Evolutionary conservation across 2,113 vertebrate species (phyloP).

Genomic region (Nettapus auritus): DNA sequence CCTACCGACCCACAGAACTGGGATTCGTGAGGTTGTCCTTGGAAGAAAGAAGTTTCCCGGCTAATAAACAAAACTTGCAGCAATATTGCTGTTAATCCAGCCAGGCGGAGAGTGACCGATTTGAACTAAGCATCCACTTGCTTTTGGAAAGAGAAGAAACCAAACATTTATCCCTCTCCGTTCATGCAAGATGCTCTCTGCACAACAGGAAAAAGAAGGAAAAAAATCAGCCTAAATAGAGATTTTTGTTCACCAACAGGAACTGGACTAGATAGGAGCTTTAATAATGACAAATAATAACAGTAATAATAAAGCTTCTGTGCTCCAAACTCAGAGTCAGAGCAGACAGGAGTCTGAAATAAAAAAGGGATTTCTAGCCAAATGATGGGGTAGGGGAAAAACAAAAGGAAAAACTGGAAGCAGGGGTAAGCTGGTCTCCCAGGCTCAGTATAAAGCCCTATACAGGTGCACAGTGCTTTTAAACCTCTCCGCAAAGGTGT

Average conservation of each 20-base stretch:
- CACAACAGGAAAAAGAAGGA: not conserved
- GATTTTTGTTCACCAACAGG: not conserved
- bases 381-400: not conserved
- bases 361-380: not conserved
- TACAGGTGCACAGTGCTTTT: not conserved
- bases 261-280: not conserved
- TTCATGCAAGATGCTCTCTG: not conserved
- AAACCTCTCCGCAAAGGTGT: not conserved
- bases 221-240: not conserved
- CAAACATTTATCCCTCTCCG: not conserved
- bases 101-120: not conserved
- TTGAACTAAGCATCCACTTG: not conserved
- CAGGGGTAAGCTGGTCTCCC: not conserved
- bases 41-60: not conserved
- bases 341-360: not conserved
- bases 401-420: not conserved
- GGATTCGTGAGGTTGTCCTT: conserved; percentile 17
- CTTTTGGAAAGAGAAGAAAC: conserved; percentile 31
- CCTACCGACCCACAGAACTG: not conserved
- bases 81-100: conserved; percentile 25
- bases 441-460: not conserved
- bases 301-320: not conserved
- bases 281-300: not conserved
- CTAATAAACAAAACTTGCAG: conserved; percentile 45
- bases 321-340: not conserved